Evolutionary conservation across 1,140 invertebrate genomes (phyloP), one percentile per base, ranked within the genome.

Genomic region (Hypothenemus hampei): DNA sequence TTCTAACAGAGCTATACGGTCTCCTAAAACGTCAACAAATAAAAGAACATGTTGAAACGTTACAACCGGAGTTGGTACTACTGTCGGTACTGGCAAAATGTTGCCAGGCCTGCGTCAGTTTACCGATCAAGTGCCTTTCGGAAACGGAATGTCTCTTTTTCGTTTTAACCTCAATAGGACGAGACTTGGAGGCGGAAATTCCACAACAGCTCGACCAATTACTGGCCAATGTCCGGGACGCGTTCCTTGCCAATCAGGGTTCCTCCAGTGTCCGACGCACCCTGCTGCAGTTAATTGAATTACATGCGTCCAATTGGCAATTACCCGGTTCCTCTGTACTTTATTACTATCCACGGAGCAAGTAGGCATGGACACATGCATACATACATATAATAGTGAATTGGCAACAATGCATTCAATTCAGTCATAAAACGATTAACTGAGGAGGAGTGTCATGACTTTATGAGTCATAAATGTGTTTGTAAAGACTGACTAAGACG

Each of bases 281-380:
- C 1, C 76, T 93, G 11, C 75, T 93, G 49, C 90, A 93, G 71
- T 75, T 93, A 19, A 91, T 94, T 50, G 91, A 93, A 67, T 75
- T 93, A 37, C 86, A 89, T 67, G 89, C 90, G 1, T 87, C 87
- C 0, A 82, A 86, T 65, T 93, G 91, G 91, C 86, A 92, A 69
- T 76, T 93, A 36, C 86, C 89, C 15, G 88, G 89, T 19, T 84
- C 87, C 4, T 89, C 91, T 2, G 86, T 93, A 23, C 80, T 91
- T 40, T 94, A 94, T 72, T 93, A 93, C 72, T 92, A 92, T 71
- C 87, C 88, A 37, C 81, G 79, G 56, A 75, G 77, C 41, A 81
- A 80, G 63, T 53, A 45, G 15, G n/a, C n/a, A n/a, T n/a, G n/a
- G n/a, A n/a, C n/a, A n/a, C n/a, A n/a, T n/a, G n/a, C n/a, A n/a